Evolutionary conservation across 2,113 vertebrate genomes (phyloP).

Genomic region (Oreocharis arfaki): DNA sequence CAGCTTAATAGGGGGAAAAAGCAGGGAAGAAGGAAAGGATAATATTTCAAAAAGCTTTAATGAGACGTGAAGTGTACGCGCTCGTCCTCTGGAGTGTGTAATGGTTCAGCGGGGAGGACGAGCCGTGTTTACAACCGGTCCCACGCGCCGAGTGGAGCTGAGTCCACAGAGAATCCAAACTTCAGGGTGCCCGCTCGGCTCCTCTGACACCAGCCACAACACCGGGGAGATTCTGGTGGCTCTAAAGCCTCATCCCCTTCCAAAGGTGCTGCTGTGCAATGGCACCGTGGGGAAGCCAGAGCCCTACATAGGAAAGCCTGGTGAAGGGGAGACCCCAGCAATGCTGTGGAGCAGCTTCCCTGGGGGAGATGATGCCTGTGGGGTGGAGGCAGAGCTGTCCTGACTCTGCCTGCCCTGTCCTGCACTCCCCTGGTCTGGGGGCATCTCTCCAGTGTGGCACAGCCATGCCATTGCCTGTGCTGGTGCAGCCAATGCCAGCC

Average conservation of each 20-base stretch:
- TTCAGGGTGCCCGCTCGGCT: rapidly evolving
- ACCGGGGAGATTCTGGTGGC: rapidly evolving
- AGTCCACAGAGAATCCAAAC: rapidly evolving
- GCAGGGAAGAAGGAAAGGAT: neutral
- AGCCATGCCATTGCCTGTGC: neutral
- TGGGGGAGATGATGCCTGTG: neutral
- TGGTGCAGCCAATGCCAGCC: rapidly evolving
- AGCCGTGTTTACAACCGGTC: neutral
- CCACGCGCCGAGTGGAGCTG: rapidly evolving
- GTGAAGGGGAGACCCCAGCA: neutral
- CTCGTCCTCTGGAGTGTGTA: neutral
- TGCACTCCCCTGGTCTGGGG: neutral
- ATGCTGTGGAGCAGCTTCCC: no score
- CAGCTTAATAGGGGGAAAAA: constrained; percentile 8
- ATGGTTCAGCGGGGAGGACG: neutral
- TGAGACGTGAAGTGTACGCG: neutral
- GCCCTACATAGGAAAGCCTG: rapidly evolving
- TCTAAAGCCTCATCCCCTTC: neutral
- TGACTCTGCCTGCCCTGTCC: neutral
- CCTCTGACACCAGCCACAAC: rapidly evolving
- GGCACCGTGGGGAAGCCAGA: rapidly evolving
- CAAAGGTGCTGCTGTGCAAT: rapidly evolving
- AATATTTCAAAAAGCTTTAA: constrained; percentile 31
- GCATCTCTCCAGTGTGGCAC: neutral
- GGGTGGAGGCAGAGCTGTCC: neutral